Evolutionary conservation across 2,888 invertebrate genomes (phyloP), one percentile per base, ranked within the genome.

Genomic region (Agonopterix arenella): DNA sequence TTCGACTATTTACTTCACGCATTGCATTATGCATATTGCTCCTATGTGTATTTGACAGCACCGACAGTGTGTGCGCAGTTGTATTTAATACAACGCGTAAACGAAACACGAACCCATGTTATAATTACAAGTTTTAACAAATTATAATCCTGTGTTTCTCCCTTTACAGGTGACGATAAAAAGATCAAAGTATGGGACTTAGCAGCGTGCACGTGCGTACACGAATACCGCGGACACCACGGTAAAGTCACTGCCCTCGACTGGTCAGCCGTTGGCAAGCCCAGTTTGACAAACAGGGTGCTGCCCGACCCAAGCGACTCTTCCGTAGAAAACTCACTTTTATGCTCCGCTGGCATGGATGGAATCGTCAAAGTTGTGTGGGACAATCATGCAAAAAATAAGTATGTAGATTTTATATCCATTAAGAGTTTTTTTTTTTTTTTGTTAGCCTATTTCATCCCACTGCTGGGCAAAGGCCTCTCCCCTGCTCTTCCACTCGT

Each of bases 121-220:
- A 18, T 18, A 18, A 18, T 18, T 18, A 18, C 3, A 4, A 2
- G 18, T n/a, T 43, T 8, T 13, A 11, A 18, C 4, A 44, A 16
- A 10, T 8, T 9, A 10, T 18, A 18, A 9, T 44, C 28, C 28
- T 28, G 28, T 18, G 38, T 8, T 44, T 9, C 10, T 45, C 40
- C 0, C n/a, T 11, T 47, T 40, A 36, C 64, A 91, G 93, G 93
- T 56, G 94, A 94, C 62, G 94, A 94, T 68, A 90, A 92, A 61
- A 90, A 91, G 61, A 90, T 95, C 11, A 90, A 92, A 74, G 88
- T 95, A 13, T 95, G 95, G 95, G 94, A 95, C 70, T 71, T 95
- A 56, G 89, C 92, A 4, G 90, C 91, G 16, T 92, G 93, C 8
- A 90, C 90, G 46, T 85, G 92, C 52, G 70, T 93, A 10, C 90